Conservation (phyloP, 2,797 vertebrate genomes). For the Sarcophilus harrisii region DNA sequence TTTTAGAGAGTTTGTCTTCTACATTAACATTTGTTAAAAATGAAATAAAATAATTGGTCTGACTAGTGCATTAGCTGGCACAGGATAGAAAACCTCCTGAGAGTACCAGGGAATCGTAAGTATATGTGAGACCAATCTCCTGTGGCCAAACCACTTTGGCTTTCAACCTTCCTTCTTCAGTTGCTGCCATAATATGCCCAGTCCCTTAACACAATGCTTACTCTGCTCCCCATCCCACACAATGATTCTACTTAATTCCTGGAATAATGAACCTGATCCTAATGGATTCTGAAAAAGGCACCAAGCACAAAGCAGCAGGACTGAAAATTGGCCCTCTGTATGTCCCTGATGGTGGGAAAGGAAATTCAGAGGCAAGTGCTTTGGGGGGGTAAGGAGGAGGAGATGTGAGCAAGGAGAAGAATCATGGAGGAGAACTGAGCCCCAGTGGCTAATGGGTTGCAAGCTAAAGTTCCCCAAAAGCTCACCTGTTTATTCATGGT, state of each 20-base stretch:
- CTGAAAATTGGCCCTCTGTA: not conserved
- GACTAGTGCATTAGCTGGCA: not conserved
- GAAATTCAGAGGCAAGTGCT: not conserved
- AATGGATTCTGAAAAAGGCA: not conserved
- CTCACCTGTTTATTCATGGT: not conserved
- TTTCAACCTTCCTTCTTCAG: not conserved
- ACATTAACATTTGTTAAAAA: not conserved
- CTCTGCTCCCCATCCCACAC: not conserved
- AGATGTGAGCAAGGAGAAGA: not conserved
- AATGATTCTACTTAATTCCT: not conserved
- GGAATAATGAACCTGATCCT: conserved; percentile 15
- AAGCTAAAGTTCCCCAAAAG: not conserved
- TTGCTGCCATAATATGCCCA: not conserved
- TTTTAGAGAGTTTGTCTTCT: not conserved
- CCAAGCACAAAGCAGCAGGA: not conserved
- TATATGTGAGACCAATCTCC: not conserved
- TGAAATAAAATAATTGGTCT: not conserved
- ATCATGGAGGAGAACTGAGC: not conserved
- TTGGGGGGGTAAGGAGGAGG: not conserved
- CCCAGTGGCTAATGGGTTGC: not conserved
- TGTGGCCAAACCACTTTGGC: not conserved
- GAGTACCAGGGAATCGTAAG: not conserved
- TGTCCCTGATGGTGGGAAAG: not conserved
- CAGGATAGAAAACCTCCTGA: not conserved
- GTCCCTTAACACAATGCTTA: not conserved